Conservation (phyloP, 2,797 vertebrate species). For the Typhlichthys subterraneus region DNA sequence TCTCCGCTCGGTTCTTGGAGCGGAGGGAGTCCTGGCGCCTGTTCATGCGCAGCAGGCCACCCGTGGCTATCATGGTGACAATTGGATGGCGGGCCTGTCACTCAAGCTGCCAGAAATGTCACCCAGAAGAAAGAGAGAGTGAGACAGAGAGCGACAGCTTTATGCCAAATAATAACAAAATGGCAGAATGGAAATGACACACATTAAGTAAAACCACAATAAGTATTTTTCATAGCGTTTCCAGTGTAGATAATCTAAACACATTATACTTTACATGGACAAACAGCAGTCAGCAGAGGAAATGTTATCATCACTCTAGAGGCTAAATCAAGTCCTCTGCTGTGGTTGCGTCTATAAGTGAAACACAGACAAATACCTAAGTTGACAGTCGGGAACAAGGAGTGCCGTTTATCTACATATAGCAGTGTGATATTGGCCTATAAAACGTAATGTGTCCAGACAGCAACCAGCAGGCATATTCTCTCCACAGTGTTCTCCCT, state of each 20-base stretch:
- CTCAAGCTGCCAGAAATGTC: slow-evolving; percentile 68
- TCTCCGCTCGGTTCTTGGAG: slow-evolving; percentile 85
- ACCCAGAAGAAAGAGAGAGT: slow-evolving; percentile 11
- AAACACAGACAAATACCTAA: slow-evolving; percentile 49
- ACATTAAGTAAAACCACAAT: not conserved
- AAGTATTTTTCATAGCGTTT: slow-evolving; percentile 26
- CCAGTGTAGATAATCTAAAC: slow-evolving; percentile 47
- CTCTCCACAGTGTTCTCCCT: slow-evolving; percentile 42
- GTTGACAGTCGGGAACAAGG: slow-evolving; percentile 57
- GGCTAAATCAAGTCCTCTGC: slow-evolving; percentile 30
- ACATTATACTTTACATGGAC: slow-evolving; percentile 20
- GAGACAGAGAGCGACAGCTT: slow-evolving; percentile 2
- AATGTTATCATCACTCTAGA: slow-evolving; percentile 34
- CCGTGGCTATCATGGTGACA: slow-evolving; percentile 93
- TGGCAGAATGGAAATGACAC: slow-evolving; percentile 13
- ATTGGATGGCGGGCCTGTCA: slow-evolving; percentile 65
- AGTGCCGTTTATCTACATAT: slow-evolving; percentile 51
- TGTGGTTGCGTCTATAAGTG: slow-evolving; percentile 32
- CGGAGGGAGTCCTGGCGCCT: slow-evolving; percentile 93
- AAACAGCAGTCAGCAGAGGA: slow-evolving; percentile 14
- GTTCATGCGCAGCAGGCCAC: slow-evolving; percentile 96
- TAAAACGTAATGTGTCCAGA: slow-evolving; percentile 71
- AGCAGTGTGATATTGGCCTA: slow-evolving; percentile 42
- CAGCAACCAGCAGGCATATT: slow-evolving; percentile 69
- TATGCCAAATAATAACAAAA: slow-evolving; percentile 1